Base-by-base conservation (phyloP, 2,888 invertebrate species). In the Andrena chrysosceles region DNA sequence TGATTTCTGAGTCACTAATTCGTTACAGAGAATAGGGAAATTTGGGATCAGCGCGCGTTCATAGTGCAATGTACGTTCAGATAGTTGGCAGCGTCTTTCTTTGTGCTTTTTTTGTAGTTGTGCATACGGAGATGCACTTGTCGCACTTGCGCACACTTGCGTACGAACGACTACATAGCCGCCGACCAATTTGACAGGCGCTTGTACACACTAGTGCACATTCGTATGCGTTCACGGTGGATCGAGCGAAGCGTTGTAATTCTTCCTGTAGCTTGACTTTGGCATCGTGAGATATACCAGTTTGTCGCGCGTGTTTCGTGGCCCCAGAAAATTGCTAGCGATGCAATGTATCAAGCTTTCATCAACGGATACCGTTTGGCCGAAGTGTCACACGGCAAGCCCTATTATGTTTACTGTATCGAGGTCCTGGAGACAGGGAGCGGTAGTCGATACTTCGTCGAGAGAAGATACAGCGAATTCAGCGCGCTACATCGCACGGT, bases 391-490 rank as follows among this genome's bases (percentile, higher is more conserved):
- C 93, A 94, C 78, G 93, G 93, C 73, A 94, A 94, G 80, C 93
- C 94, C 8, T 94, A 94, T 88, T 94, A 95, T 91, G 95, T 95
- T 81, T 95, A 95, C 84, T 92, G 93, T 23, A 91, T 95, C 73
- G 94, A 95, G 89, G 92, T 95, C 56, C 76, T 91, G 52, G 89
- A 93, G 33, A 83, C 90, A n/a, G 92, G 92, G 74, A 93, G 91
- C 70, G 92, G 93, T 72, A 91, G 93, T 26, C 92, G 91, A 81
- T 92, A 94, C 77, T 93, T 94, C 81, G 92, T 95, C 63, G 95
- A 95, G 87, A 95, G 94, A 89, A 92, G 95, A 90, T 95, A 95
- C 90, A 95, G 95, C 81, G 95, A 95, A 89, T 95, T 95, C 92
- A 95, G 95, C 87, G 94, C 95, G 49, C 90, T 95, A 29, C 95